Percentiles rank a stretch among this genome's conserved stretches.
These are phyloP conservation scores for Chrysodeixis includens DNA, from an alignment of 2,888 invertebrate genomes.

Conservation along the genomic window DNA sequence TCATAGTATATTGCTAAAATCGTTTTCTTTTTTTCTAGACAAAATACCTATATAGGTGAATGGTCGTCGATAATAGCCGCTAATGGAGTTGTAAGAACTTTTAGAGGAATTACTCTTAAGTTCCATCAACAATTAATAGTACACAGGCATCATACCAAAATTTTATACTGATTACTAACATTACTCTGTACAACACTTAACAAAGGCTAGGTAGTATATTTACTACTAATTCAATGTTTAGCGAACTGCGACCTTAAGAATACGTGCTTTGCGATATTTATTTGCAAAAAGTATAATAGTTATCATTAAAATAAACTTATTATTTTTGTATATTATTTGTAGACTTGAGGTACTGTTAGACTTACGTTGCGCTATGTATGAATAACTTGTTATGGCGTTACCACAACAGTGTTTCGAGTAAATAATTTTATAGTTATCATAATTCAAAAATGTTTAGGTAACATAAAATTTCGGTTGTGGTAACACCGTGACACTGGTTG, in stretches of 20 bases:
- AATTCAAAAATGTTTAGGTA: neutral
- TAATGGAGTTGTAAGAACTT: neutral
- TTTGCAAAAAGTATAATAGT: neutral
- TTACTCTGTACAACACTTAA: neutral
- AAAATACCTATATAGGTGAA: neutral
- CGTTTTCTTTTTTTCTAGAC: neutral
- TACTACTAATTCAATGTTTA: neutral
- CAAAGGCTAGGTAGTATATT: neutral
- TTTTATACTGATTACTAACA: neutral
- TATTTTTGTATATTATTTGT: too few species aligned
- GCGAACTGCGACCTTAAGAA: neutral
- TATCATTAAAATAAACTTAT: neutral
- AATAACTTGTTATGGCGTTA: neutral
- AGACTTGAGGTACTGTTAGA: neutral
- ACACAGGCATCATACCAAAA: neutral
- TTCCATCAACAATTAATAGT: neutral
- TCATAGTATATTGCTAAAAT: neutral
- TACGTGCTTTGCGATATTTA: neutral
- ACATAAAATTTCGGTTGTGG: neutral
- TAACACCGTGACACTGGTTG: neutral
- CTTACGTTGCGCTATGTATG: neutral
- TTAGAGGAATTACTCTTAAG: neutral
- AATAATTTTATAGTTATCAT: neutral
- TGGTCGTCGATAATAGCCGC: neutral
- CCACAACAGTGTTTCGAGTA: neutral